Base-by-base conservation (phyloP, 2,888 invertebrate species). In the Eretmocerus hayati region DNA sequence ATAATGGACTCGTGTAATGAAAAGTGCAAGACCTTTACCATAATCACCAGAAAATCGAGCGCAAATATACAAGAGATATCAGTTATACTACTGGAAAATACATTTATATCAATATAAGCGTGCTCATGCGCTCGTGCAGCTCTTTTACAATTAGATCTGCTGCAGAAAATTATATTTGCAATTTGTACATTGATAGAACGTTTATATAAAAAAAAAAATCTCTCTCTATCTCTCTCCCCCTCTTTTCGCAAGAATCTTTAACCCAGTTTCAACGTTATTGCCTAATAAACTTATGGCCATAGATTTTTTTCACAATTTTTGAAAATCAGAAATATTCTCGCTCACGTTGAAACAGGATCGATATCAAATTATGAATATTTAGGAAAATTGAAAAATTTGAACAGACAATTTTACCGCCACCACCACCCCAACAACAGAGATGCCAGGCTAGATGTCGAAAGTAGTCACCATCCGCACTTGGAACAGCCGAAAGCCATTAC, bases 381-480 rank as follows among this genome's bases (percentile, higher is more conserved):
- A 39, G 38, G 31, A 45, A 42, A 42, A 36, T 42, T 47, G 26
- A 39, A 38, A 50, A 33, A 37, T 36, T 20, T 9, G 26, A 39
- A 39, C 42, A 50, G 40, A 40, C 21, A 47, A 23, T 37, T 50
- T 50, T 53, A 53, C 50, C 50, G 50, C 50, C 46, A 53, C 53
- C 53, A 53, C 48, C 53, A 53, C 50, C 50, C 50, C 50, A 47
- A 53, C 49, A 46, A 46, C 52, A 52, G 52, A n/a, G n/a, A 53
- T 30, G 26, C 49, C 52, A 53, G 53, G 39, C 47, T 31, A 47
- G 53, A 50, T 50, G 46, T 47, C 42, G 48, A 46, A 43, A 52
- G 40, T 39, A 40, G 46, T n/a, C n/a, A n/a, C 30, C 42, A 46
- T 46, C 30, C 31, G 46, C 47, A 26, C 26, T 26, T 6, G 26